Conservation (phyloP, 2,113 vertebrate genomes). For the Cepphus grylle region DNA sequence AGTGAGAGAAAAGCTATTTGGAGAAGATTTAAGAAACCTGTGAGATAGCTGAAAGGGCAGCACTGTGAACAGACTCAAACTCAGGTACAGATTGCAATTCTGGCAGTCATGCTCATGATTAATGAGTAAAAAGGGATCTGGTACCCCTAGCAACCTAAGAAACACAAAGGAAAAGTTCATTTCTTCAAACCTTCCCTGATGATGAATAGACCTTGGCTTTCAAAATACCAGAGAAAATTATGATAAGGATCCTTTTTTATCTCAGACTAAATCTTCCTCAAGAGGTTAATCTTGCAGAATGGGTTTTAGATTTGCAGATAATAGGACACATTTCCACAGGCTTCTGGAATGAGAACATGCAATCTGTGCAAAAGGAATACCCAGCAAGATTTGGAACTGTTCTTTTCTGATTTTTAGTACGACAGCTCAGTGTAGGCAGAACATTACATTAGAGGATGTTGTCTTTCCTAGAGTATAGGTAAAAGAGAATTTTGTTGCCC, state of each 20-base stretch:
- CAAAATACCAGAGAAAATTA: constrained; percentile 49
- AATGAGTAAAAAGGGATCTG: constrained; percentile 47
- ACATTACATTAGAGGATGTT: background rate
- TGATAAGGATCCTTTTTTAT: background rate
- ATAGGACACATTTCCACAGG: background rate
- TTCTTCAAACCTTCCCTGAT: constrained; percentile 49
- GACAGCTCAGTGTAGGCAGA: constrained; percentile 28
- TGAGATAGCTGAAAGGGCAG: background rate
- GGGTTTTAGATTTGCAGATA: constrained; percentile 12
- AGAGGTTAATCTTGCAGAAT: constrained; percentile 16
- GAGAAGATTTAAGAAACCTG: background rate
- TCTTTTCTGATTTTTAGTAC: background rate
- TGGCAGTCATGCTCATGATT: constrained; percentile 8
- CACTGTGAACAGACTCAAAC: background rate
- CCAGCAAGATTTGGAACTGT: background rate
- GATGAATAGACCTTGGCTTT: constrained; percentile 54
- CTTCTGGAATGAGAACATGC: background rate
- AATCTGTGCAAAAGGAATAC: constrained; percentile 19
- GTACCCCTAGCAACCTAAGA: constrained; percentile 41
- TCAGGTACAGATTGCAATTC: background rate
- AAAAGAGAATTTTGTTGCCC: background rate
- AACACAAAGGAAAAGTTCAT: constrained; percentile 53
- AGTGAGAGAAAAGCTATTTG: background rate
- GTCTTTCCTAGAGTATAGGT: background rate
- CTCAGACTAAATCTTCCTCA: background rate